Percentiles rank a stretch among this genome's conserved stretches.
These are phyloP conservation scores for Drosophila rubida DNA, from an alignment of 2,888 invertebrate genomes.

Conservation along the genomic window DNA sequence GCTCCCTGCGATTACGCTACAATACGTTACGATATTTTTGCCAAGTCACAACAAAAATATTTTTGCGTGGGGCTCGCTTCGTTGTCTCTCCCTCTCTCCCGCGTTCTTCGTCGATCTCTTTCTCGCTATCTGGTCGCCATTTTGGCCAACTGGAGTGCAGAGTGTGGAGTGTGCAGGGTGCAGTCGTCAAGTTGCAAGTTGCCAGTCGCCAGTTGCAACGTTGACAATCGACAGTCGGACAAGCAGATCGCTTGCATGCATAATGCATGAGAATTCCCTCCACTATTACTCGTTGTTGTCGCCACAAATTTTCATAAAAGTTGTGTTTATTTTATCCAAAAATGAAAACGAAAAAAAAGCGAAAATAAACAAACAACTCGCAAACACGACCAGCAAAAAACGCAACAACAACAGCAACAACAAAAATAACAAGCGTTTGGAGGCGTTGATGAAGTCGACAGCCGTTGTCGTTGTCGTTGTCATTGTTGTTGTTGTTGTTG, in stretches of 20 bases:
- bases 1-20: slow-evolving; percentile 24
- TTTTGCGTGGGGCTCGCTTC: slow-evolving; percentile 64
- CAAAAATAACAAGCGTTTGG: slow-evolving; percentile 26
- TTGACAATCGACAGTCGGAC: slow-evolving; percentile 50
- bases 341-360: slow-evolving; percentile 19
- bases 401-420: slow-evolving; percentile 41
- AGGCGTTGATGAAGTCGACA: slow-evolving; percentile 73
- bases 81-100: slow-evolving; percentile 1
- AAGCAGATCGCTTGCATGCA: slow-evolving; percentile 59
- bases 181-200: slow-evolving; percentile 1
- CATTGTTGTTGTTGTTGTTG: slow-evolving; percentile 4
- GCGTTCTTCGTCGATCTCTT: neutral
- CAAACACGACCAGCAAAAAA: slow-evolving; percentile 44
- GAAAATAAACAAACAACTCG: slow-evolving; percentile 55
- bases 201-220: slow-evolving; percentile 49
- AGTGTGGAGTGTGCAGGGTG: slow-evolving; percentile 29
- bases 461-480: slow-evolving; percentile 29
- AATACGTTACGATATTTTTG: slow-evolving; percentile 29
- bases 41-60: slow-evolving; percentile 64
- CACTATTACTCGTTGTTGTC: slow-evolving; percentile 26
- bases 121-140: slow-evolving; percentile 44
- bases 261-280: slow-evolving; percentile 58
- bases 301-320: slow-evolving; percentile 44
- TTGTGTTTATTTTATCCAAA: slow-evolving; percentile 44
- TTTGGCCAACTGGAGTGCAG: slow-evolving; percentile 53